These are phyloP conservation scores for Coelopa pilipes DNA, from an alignment of 2,888 invertebrate species.

Conservation along the genomic window DNA sequence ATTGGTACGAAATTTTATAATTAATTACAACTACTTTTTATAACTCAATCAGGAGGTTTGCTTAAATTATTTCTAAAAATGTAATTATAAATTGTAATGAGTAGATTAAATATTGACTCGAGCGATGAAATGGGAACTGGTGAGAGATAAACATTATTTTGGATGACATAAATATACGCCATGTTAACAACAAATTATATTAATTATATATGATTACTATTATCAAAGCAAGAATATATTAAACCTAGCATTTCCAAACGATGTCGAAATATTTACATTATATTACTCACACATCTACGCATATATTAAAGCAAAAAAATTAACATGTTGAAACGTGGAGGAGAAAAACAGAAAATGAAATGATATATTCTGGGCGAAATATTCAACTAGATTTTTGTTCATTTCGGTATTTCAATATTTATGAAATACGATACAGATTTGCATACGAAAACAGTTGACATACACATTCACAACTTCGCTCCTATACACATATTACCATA, in stretches of 20 bases:
- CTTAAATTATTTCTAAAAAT: conserved; percentile 4
- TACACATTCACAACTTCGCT: too few species aligned
- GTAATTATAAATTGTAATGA: background rate
- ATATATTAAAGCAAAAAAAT: too few species aligned
- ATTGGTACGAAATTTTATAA: background rate
- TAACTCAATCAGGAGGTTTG: conserved; percentile 37
- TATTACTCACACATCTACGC: background rate
- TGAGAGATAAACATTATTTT: background rate
- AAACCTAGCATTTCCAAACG: conserved; percentile 7
- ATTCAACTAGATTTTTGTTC: too few species aligned
- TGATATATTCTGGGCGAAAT: too few species aligned
- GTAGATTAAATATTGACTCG: too few species aligned
- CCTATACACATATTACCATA: too few species aligned
- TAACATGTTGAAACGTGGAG: too few species aligned
- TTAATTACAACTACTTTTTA: conserved; percentile 47
- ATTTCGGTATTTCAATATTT: too few species aligned
- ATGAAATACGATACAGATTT: too few species aligned
- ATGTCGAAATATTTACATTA: conserved; percentile 29
- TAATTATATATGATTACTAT: conserved; percentile 2
- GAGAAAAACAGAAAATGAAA: too few species aligned
- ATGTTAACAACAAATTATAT: conserved; percentile 17
- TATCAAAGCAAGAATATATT: conserved; percentile 32
- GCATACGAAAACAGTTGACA: too few species aligned
- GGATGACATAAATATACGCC: conserved; percentile 22
- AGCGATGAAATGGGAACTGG: too few species aligned